These are phyloP conservation scores for Hydrophis major DNA, from an alignment of 2,797 vertebrate species.

Conservation along the genomic window DNA sequence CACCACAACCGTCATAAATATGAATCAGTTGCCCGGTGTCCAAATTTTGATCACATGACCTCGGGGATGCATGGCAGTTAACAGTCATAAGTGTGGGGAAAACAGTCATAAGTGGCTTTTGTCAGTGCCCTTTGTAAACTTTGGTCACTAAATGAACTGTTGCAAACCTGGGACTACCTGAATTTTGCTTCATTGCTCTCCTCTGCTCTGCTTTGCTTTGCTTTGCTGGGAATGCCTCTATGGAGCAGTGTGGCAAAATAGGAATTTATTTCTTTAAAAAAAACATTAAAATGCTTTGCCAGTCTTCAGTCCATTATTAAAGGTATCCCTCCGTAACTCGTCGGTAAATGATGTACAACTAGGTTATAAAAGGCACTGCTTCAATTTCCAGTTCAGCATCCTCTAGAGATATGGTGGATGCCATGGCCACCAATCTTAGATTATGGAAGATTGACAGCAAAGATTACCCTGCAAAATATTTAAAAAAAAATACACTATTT, in stretches of 20 bases:
- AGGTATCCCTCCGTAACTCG: not conserved
- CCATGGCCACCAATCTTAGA: not conserved
- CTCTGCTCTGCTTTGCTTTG: not conserved
- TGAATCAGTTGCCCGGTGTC: not conserved
- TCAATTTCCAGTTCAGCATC: not conserved
- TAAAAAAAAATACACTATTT: not conserved
- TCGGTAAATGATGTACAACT: not conserved
- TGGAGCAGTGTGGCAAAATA: not conserved
- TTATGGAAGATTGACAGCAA: not conserved
- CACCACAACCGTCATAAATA: not conserved
- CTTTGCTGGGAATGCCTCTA: not conserved
- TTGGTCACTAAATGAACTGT: not conserved
- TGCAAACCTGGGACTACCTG: not conserved
- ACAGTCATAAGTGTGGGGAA: not conserved
- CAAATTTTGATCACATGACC: not conserved
- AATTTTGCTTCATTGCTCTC: not conserved
- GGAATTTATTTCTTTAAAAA: not conserved
- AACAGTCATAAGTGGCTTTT: not conserved
- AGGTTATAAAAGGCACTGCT: not conserved
- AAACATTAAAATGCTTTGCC: not conserved
- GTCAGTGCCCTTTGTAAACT: not conserved
- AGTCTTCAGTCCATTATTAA: not conserved
- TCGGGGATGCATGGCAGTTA: rapidly evolving
- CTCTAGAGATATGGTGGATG: not conserved
- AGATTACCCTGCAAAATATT: not conserved